A percentile compares a stretch with the other conserved stretches of the same genome.
Evolutionary conservation across 2,113 vertebrate genomes (phyloP).

Genomic region (Chlorodrepanis virens): DNA sequence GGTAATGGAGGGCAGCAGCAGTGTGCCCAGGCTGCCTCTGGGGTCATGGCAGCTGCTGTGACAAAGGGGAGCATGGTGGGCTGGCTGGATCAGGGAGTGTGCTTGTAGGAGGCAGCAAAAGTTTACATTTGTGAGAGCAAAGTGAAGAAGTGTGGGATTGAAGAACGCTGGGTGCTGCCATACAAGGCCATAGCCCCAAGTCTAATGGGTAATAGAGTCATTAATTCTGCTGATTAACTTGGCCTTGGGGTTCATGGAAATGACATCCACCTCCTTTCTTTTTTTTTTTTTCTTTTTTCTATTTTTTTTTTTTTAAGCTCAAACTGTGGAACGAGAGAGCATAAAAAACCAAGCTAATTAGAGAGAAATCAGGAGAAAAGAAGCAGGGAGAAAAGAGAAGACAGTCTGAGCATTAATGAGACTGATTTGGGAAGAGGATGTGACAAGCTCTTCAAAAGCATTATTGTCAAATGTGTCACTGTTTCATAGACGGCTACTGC

Average conservation of each 20-base stretch:
- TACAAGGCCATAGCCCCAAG: slow-evolving; percentile 54
- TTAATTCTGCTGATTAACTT: slow-evolving; percentile 86
- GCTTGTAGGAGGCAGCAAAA: slow-evolving; percentile 28
- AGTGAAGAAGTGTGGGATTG: slow-evolving; percentile 9
- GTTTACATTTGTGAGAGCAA: slow-evolving; percentile 58
- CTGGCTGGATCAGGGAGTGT: background rate
- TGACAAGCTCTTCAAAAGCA: slow-evolving; percentile 84
- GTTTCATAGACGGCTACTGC: slow-evolving; percentile 74
- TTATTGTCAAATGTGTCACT: slow-evolving; percentile 84
- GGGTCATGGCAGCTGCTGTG: background rate
- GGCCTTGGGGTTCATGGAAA: slow-evolving; percentile 80
- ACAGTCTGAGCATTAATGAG: slow-evolving; percentile 82
- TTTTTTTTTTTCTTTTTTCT: background rate
- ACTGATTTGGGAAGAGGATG: slow-evolving; percentile 80
- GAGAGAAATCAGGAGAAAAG: slow-evolving; percentile 77
- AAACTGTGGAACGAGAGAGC: slow-evolving; percentile 68
- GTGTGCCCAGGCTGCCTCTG: background rate
- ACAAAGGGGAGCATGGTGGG: background rate
- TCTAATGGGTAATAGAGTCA: slow-evolving; percentile 79
- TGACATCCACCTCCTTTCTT: slow-evolving; percentile 69
- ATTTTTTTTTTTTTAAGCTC: slow-evolving; percentile 46
- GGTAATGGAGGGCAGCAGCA: rapidly evolving
- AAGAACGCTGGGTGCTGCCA: slow-evolving; percentile 21
- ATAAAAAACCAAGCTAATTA: slow-evolving; percentile 80
- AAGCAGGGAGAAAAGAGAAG: slow-evolving; percentile 74